phyloP scores from a whole-genome alignment of 2,113 vertebrate species.

The human region DNA sequence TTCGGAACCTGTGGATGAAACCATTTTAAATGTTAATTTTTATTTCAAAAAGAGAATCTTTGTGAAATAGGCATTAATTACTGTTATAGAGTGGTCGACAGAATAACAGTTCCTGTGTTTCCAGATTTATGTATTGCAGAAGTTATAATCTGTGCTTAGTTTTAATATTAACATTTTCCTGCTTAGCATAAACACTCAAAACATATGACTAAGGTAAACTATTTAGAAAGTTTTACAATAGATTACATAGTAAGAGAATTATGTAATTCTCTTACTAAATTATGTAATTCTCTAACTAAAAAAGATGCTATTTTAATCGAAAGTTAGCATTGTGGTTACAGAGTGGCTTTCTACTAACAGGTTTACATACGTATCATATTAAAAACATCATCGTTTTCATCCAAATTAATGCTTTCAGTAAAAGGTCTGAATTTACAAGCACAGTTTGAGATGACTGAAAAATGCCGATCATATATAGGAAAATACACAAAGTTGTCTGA shows the following conservation, averaged over 20 bases:
- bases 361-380: not conserved
- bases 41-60: not conserved
- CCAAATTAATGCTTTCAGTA: conserved; percentile 44
- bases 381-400: not conserved
- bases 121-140: not conserved
- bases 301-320: not conserved
- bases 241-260: not conserved
- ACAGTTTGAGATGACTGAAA: conserved; percentile 38
- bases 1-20: not conserved
- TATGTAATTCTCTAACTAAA: not conserved
- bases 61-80: not conserved
- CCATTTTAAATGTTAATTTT: not conserved
- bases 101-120: not conserved
- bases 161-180: not conserved
- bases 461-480: conserved; percentile 32
- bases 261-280: no score
- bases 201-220: not conserved
- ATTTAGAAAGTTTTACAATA: not conserved
- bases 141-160: not conserved
- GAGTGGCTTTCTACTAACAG: not conserved
- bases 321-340: not conserved
- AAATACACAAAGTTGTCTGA: not conserved
- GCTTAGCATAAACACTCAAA: not conserved
- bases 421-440: conserved; percentile 12
- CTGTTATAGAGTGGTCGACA: not conserved